Base-by-base conservation (phyloP, 92 coral and sea anemone genomes). In the Actinernus sp. region DNA sequence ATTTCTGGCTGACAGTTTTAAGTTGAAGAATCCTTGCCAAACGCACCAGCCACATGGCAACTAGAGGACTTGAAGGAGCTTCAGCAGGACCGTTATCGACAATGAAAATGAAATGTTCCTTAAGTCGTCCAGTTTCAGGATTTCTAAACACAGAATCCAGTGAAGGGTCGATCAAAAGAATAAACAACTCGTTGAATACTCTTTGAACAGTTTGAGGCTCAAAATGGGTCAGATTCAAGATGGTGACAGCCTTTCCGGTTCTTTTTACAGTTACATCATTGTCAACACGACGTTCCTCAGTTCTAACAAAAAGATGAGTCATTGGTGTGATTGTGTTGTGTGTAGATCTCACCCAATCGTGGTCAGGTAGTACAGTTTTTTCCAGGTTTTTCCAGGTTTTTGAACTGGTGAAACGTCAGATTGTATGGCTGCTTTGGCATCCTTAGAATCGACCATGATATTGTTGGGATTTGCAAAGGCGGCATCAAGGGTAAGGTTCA, bases 11-110 rank as follows among this genome's bases (percentile, higher is more conserved):
- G 6, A 34, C 6, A 34, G 6, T 6, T 34, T 6, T 6, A 6
- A 34, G 8, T 34, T 34, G 6, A 6, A 34, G 41, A 34, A 34
- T 34, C 14, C 41, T 34, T 6, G 14, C 6, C 41, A 34, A 6
- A 34, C 41, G 41, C 41, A 34, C 79, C 34, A 72, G 25, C 79
- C 79, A 72, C 70, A 72, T 72, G 7, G 31, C 27, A 13, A 72
- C 76, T 7, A 68, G 3, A 17, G 62, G 27, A 32, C 39, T n/a
- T n/a, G n/a, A n/a, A n/a, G n/a, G n/a, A n/a, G n/a, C n/a, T n/a
- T 6, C 8, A 14, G 8, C 41, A 34, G 6, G 41, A 34, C 41
- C 41, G 14, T 34, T 34, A 14, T 34, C 41, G 41, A 34, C 41
- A 34, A 34, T 34, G 14, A 34, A 34, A 6, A 6, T 34, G 6